Conservation (phyloP, 2,888 invertebrate genomes). For the Lingula anatina region DNA sequence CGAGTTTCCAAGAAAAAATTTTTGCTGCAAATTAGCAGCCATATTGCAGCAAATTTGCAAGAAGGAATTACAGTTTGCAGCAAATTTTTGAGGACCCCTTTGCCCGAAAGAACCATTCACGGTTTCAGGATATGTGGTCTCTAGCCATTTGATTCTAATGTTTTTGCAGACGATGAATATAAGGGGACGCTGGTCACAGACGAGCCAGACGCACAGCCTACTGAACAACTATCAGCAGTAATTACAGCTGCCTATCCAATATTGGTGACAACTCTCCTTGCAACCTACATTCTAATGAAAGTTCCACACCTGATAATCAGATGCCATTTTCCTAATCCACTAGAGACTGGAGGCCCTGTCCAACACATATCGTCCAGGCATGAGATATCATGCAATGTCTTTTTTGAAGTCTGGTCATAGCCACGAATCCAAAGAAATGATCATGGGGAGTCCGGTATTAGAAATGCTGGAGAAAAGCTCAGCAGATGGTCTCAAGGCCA, state of each 20-base stretch:
- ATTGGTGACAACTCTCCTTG: no score
- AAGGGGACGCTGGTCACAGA: constrained; percentile 1
- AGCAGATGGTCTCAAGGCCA: neutral
- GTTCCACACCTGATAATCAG: no score
- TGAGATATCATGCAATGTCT: neutral
- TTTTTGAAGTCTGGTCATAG: neutral
- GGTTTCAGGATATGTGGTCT: constrained; percentile 10
- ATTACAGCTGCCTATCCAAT: no score
- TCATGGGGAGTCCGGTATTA: neutral
- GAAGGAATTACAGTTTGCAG: no score
- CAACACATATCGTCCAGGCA: no score
- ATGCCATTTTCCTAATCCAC: no score
- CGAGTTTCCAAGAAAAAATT: no score
- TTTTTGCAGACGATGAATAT: constrained; percentile 15
- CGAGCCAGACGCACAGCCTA: neutral
- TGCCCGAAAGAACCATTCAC: constrained; percentile 11
- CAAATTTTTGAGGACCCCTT: constrained; percentile 13
- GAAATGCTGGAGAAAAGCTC: neutral
- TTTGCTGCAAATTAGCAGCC: no score
- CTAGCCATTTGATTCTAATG: constrained; percentile 4
- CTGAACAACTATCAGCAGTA: neutral
- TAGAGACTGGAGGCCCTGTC: no score
- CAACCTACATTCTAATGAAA: no score
- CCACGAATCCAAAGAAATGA: neutral
- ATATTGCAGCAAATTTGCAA: no score